Evolutionary conservation across 2,888 invertebrate species (phyloP).

Genomic region (Apotomis betuletana): DNA sequence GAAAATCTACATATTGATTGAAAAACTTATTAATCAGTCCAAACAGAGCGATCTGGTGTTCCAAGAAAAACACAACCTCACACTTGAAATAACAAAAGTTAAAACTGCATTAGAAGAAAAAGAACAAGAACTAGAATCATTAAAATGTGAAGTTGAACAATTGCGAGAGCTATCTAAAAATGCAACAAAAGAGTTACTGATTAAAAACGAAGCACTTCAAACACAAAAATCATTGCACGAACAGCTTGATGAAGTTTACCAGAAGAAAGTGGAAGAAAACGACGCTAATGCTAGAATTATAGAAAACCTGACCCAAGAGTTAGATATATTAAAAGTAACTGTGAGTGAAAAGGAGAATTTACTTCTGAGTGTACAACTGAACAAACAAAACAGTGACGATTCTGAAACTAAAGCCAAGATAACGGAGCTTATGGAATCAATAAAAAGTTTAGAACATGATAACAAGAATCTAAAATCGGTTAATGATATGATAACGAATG

Average conservation of each 20-base stretch:
- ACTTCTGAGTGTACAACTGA: constrained; percentile 51
- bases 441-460: constrained; percentile 56
- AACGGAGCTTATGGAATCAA: constrained; percentile 51
- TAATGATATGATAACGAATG: constrained; percentile 61
- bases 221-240: constrained; percentile 51
- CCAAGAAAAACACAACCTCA: constrained; percentile 51
- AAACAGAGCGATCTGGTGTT: constrained; percentile 43
- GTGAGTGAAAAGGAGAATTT: constrained; percentile 54
- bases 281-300: constrained; percentile 51
- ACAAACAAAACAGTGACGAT: constrained; percentile 41
- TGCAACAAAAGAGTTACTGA: constrained; percentile 49
- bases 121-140: constrained; percentile 52
- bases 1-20: constrained; percentile 58
- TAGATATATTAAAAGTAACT: constrained; percentile 54
- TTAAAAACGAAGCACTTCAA: constrained; percentile 54
- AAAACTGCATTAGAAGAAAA: constrained; percentile 56
- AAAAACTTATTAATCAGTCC: constrained; percentile 53
- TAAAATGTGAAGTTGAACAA: constrained; percentile 50
- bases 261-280: constrained; percentile 60
- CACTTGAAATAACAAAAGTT: constrained; percentile 53
- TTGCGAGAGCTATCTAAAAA: constrained; percentile 52
- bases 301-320: constrained; percentile 58
- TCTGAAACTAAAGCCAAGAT: constrained; percentile 51
- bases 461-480: constrained; percentile 57
- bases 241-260: constrained; percentile 56